Conservation (phyloP, 1,140 invertebrate genomes). For the Drosophila kepulauana region DNA sequence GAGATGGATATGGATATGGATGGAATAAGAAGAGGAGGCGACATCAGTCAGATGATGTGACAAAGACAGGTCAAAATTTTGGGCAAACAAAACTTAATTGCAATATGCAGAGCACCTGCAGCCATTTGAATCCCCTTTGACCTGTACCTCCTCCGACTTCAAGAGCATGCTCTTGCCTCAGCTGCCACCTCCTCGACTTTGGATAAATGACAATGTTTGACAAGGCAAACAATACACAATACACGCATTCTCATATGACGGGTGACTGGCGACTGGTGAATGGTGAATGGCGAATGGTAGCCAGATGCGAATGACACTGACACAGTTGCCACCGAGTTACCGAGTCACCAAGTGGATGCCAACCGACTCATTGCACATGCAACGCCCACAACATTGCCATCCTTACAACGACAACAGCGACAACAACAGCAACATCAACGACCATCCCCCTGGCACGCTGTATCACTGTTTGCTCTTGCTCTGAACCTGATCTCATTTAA, state of each 20-base stretch:
- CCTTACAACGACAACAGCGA: neutral
- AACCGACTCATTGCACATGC: slow-evolving; percentile 54
- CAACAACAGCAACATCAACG: no score
- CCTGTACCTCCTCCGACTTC: neutral
- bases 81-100: slow-evolving; percentile 77
- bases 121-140: slow-evolving; percentile 4
- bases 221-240: slow-evolving; percentile 77
- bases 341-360: slow-evolving; percentile 3
- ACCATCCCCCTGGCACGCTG: neutral
- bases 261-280: neutral
- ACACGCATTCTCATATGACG: slow-evolving; percentile 32
- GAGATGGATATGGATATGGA: no score
- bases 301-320: slow-evolving; percentile 71
- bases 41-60: slow-evolving; percentile 36
- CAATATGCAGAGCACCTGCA: slow-evolving; percentile 65
- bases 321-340: slow-evolving; percentile 53
- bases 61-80: slow-evolving; percentile 51
- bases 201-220: slow-evolving; percentile 80
- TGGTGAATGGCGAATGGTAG: slow-evolving; percentile 26
- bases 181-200: slow-evolving; percentile 45
- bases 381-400: slow-evolving; percentile 47
- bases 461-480: slow-evolving; percentile 27
- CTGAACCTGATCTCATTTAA: slow-evolving; percentile 74
- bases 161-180: neutral
- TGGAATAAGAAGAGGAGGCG: neutral